Conservation (phyloP, 2,888 invertebrate species). For the Serripes groenlandicus region DNA sequence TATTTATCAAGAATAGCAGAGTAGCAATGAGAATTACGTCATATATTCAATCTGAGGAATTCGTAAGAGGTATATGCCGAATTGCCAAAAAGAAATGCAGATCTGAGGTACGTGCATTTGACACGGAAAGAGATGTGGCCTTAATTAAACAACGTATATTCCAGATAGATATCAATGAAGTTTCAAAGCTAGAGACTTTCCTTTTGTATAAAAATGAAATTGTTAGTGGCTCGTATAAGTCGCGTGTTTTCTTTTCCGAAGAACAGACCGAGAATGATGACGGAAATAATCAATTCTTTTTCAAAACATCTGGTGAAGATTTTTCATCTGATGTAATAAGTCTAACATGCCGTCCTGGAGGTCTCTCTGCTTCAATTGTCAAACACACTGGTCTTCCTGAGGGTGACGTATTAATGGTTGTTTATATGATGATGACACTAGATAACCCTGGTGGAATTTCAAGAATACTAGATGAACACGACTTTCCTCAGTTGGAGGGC, state of each 20-base stretch:
- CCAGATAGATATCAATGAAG: not conserved
- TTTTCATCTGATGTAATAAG: not conserved
- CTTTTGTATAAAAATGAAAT: not conserved
- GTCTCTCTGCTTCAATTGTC: not conserved
- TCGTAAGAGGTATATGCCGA: not conserved
- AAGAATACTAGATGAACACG: not conserved
- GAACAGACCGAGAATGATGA: not conserved
- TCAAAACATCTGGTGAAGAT: not conserved
- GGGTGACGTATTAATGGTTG: not conserved
- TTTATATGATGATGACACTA: not conserved
- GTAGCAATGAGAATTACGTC: not conserved
- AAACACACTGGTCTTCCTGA: not conserved
- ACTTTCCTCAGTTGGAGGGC: slow-evolving; percentile 1
- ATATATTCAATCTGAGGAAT: slow-evolving; percentile 7
- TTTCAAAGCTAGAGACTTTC: not conserved
- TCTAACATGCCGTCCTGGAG: not conserved
- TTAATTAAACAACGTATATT: not conserved
- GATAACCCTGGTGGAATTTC: not conserved
- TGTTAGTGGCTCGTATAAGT: not conserved
- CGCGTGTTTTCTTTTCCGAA: slow-evolving; percentile 7
- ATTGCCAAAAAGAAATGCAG: not conserved
- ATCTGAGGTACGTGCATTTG: not conserved
- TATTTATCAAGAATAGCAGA: not conserved
- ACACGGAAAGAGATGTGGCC: not conserved
- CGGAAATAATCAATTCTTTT: not conserved